phyloP scores from a whole-genome alignment of 2,888 invertebrate species.

The Melolontha melolontha region DNA sequence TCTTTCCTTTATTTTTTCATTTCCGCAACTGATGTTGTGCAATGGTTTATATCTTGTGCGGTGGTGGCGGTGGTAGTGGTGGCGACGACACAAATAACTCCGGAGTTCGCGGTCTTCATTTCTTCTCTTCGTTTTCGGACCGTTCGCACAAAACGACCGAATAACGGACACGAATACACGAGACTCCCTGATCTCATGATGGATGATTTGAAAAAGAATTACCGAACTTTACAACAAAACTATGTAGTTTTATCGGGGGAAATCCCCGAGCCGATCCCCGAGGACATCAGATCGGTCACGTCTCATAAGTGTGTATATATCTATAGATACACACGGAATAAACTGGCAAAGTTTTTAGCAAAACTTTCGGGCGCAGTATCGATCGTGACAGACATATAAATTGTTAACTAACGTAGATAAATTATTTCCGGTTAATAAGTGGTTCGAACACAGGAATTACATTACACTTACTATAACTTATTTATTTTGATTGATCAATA shows the following conservation, averaged over 20 bases:
- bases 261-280: slow-evolving; percentile 68
- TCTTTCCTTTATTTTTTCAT: too few species aligned
- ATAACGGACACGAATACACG: neutral
- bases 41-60: too few species aligned
- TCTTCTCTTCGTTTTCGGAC: too few species aligned
- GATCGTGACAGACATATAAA: too few species aligned
- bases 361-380: too few species aligned
- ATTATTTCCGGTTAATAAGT: too few species aligned
- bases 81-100: neutral
- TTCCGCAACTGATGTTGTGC: too few species aligned
- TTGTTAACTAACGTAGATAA: too few species aligned
- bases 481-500: too few species aligned
- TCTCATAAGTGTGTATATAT: slow-evolving; percentile 53
- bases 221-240: slow-evolving; percentile 17
- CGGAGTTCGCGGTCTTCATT: neutral
- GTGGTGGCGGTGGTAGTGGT: neutral
- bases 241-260: slow-evolving; percentile 69
- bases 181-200: slow-evolving; percentile 55
- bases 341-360: neutral
- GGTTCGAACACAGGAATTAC: too few species aligned
- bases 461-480: too few species aligned
- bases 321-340: slow-evolving; percentile 1
- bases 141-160: neutral
- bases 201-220: slow-evolving; percentile 66
- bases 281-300: slow-evolving; percentile 71